Evolutionary conservation across 1,140 invertebrate genomes (phyloP), one percentile per base, ranked within the genome.

Genomic region (Triops cancriformis): DNA sequence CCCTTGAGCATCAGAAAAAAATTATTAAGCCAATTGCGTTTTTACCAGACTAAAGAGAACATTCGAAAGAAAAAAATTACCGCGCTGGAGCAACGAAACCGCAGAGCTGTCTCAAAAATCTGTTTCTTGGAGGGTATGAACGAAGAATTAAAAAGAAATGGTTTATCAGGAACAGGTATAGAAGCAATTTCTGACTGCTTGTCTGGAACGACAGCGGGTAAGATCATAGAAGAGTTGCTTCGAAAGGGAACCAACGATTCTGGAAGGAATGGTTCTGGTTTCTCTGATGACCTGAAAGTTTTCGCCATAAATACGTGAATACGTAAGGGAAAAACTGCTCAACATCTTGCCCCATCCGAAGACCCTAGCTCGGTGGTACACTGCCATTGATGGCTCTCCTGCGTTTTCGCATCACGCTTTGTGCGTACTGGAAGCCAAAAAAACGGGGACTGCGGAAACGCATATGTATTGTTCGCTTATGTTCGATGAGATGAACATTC

Each of bases 251-350:
- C 43, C 43, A 45, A 45, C 43, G 43, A 45, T 45, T 45, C 43
- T 45, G 43, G 43, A 45, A 45, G 43, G 43, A 45, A 45, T 45
- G 43, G 43, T 45, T 45, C 43, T 45, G 43, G 1, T 45, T 45
- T 45, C 43, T 45, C 43, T 45, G 43, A 72, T 78, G 73, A 80
- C 26, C n/a, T 80, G 74, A 74, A 76, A 76, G 72, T 72, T 79
- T 85, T 85, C 82, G 82, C 83, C 76, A 76, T 85, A 11, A 85
- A 82, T 82, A 51, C 85, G 85, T 79, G 79, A 82, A 79, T 85
- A 84, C 84, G 82, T 85, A 9, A 79, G 85, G 77, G 79, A 82
- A 76, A 79, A 79, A 77, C 85, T 85, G 79, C 80, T 82, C 78
- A 82, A 81, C 73, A 79, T 41, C 72, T 82, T 86, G 76, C 85